Conservation (phyloP, 2,113 vertebrate species). For the Sakesphorus luctuosus region DNA sequence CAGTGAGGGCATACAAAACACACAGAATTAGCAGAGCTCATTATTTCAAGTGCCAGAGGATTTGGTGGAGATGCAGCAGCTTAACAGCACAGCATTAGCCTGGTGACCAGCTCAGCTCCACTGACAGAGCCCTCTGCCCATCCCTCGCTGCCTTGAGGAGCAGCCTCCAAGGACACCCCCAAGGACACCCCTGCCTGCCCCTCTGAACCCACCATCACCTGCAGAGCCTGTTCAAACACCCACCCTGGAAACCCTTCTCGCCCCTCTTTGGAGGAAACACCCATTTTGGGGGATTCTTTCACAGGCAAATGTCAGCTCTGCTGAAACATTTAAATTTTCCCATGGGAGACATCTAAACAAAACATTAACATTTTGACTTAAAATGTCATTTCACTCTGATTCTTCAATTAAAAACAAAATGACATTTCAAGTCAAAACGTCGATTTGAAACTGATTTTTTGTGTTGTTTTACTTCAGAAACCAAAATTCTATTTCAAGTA, state of each 20-base stretch:
- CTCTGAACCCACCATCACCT: neutral
- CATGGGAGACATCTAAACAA: slow-evolving; percentile 53
- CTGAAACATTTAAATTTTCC: slow-evolving; percentile 20
- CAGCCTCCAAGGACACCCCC: neutral
- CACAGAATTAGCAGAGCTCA: neutral
- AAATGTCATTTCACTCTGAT: slow-evolving; percentile 54
- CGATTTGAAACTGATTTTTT: neutral
- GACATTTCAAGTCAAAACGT: slow-evolving; percentile 64
- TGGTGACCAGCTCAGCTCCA: neutral
- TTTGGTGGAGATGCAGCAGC: neutral
- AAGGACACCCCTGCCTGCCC: neutral
- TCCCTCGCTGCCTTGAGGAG: accelerated
- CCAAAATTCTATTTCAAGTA: neutral
- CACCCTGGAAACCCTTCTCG: neutral
- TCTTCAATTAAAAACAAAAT: slow-evolving; percentile 65
- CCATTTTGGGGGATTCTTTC: neutral
- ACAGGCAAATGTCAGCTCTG: slow-evolving; percentile 26
- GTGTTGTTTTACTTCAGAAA: slow-evolving; percentile 27
- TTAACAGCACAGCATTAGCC: neutral
- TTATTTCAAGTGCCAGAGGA: neutral
- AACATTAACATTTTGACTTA: slow-evolving; percentile 67
- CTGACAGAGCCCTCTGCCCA: neutral
- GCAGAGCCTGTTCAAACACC: neutral
- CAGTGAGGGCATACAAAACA: neutral
- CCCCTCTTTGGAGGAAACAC: neutral